Conservation (phyloP, 2,113 vertebrate species). For the Alethe diademata region DNA sequence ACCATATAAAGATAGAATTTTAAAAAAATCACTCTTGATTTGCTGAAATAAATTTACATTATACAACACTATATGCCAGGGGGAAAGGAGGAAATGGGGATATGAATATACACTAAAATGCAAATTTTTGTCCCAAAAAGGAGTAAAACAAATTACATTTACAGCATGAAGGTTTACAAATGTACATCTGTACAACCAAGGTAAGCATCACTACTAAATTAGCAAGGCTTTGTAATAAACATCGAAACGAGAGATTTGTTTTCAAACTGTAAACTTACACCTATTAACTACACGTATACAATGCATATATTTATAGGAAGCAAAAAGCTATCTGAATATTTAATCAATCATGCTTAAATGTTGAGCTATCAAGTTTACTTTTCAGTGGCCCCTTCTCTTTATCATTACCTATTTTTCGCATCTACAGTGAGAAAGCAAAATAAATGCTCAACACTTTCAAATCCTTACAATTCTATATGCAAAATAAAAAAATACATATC, state of each 20-base stretch:
- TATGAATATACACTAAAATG: conserved; percentile 99
- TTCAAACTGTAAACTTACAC: conserved; percentile 95
- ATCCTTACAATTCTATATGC: conserved; percentile 75
- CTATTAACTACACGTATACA: conserved; percentile 95
- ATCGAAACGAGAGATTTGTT: conserved; percentile 82
- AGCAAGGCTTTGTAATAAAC: conserved; percentile 92
- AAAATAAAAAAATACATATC: conserved; percentile 78
- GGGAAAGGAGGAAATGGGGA: conserved; percentile 80
- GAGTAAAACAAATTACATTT: conserved; percentile 98
- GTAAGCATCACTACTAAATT: conserved; percentile 93
- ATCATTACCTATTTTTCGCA: conserved; percentile 67
- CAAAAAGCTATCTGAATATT: conserved; percentile 85
- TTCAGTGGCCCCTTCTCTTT: conserved; percentile 79
- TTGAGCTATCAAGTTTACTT: conserved; percentile 80
- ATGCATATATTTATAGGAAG: conserved; percentile 95
- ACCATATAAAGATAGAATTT: conserved; percentile 92
- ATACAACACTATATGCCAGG: conserved; percentile 96
- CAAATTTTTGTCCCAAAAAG: conserved; percentile 85
- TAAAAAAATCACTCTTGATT: conserved; percentile 92
- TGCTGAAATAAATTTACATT: conserved; percentile 97
- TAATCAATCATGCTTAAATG: conserved; percentile 86
- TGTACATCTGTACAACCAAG: conserved; percentile 99
- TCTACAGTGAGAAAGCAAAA: conserved; percentile 77
- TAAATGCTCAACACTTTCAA: conserved; percentile 76
- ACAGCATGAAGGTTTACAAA: conserved; percentile 99